A percentile compares a stretch with the other conserved stretches of the same genome.
Conservation (phyloP, 2,797 vertebrate genomes). For the Spea hammondii region DNA sequence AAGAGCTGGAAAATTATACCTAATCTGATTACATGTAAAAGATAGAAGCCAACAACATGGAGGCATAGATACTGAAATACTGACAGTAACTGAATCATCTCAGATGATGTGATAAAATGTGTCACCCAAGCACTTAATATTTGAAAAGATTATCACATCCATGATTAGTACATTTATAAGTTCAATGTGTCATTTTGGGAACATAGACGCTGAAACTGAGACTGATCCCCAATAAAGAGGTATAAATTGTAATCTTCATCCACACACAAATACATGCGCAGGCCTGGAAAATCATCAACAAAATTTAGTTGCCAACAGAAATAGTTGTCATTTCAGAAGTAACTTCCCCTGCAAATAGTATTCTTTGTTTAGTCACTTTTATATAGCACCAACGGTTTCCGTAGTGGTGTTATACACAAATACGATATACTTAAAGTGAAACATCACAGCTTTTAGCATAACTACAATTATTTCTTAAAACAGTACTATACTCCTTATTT, state of each 20-base stretch:
- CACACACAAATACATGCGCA: too few species aligned
- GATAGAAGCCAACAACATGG: conserved; percentile 21
- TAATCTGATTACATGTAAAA: conserved; percentile 35
- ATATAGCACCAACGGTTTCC: background rate
- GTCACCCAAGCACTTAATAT: conserved; percentile 17
- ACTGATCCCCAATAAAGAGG: background rate
- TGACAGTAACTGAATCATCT: conserved; percentile 33
- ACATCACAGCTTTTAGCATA: too few species aligned
- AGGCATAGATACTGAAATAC: conserved; percentile 10
- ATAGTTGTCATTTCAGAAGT: background rate
- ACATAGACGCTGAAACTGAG: conserved; percentile 9
- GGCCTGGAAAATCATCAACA: too few species aligned
- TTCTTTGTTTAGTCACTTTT: background rate
- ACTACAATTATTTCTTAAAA: too few species aligned
- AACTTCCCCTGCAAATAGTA: background rate
- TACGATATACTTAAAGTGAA: too few species aligned
- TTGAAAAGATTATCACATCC: conserved; percentile 21
- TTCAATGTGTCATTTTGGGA: conserved; percentile 16
- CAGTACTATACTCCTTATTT: too few species aligned
- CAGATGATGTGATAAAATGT: conserved; percentile 34
- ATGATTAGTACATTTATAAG: conserved; percentile 44
- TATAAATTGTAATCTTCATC: background rate
- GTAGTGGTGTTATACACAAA: too few species aligned
- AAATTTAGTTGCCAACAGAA: too few species aligned
- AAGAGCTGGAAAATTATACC: conserved; percentile 20